Evolutionary conservation across 2,113 vertebrate species (phyloP).

Genomic region (Prunella himalayana): DNA sequence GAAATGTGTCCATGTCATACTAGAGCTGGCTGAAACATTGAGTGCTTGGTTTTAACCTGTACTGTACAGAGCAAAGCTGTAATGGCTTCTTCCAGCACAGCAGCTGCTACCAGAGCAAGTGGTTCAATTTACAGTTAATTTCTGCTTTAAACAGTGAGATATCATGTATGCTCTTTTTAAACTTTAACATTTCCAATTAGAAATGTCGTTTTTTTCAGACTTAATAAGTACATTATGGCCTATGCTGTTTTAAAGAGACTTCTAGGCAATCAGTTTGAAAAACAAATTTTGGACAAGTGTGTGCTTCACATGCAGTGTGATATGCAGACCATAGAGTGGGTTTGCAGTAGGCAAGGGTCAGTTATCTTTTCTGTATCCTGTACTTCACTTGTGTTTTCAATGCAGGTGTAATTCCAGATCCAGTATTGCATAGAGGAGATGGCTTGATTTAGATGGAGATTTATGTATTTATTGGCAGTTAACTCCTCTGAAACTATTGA

Average conservation of each 20-base stretch:
- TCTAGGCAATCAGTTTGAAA: background rate
- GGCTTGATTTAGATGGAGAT: background rate
- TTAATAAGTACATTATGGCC: background rate
- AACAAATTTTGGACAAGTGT: slow-evolving; percentile 9
- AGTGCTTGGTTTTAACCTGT: background rate
- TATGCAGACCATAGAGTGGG: background rate
- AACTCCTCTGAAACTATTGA: background rate
- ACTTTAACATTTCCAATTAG: background rate
- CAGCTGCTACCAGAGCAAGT: background rate
- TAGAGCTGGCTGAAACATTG: background rate
- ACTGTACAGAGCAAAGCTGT: background rate
- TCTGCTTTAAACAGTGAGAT: background rate
- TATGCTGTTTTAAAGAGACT: background rate
- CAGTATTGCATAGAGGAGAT: background rate
- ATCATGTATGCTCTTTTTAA: background rate
- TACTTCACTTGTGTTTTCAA: background rate
- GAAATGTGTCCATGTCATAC: background rate
- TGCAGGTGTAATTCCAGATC: background rate
- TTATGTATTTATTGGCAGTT: background rate
- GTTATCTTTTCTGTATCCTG: slow-evolving; percentile 30
- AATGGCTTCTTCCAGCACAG: background rate
- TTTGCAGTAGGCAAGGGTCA: background rate
- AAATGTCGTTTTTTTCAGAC: background rate
- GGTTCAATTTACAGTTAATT: background rate
- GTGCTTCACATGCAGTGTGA: background rate